Evolutionary conservation across 2,888 invertebrate species (phyloP), one percentile per base, ranked within the genome.

Genomic region (Andrena haemorrhoa): DNA sequence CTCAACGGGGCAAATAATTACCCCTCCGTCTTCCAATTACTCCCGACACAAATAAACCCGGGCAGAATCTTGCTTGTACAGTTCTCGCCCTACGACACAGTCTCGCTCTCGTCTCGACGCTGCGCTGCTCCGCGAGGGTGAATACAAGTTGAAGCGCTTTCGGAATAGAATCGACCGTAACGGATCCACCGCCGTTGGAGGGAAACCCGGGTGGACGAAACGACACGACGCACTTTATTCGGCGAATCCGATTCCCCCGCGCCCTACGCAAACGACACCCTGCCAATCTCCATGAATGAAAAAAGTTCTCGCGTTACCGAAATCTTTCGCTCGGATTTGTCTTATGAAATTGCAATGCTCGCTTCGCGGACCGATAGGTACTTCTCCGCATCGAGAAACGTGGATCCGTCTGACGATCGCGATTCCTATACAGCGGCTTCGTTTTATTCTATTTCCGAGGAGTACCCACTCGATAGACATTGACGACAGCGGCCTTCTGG

Each of bases 311-410:
- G 29, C 68, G 49, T 61, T 53, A 61, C 53, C 56, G 60, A 49
- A 63, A 77, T 72, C 65, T 64, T 77, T 72, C 63, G 35, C 23
- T 61, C 20, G 51, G 41, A 73, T 78, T 81, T 72, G 23, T 56
- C 56, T 56, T 26, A 56, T 10, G 56, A 26, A 56, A 56, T 56
- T 0, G 53, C 23, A 23, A 53, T 23, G 20, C 20, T 23, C 53
- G 53, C 20, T 53, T 20, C 10, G 20, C 23, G 23, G 23, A 53
- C 10, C 53, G 53, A 23, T 53, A 8, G 53, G 10, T 53, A 8
- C 53, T 0, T 53, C 20, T 7, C 6, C 8, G 20, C 16, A 2
- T 33, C 7, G 12, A 12, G 4, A 1, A 12, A 12, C 41, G 41
- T 41, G 12, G 41, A 41, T 41, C 41, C 0, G 41, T 3, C 10